phyloP scores from a whole-genome alignment of 2,888 invertebrate species.

The Tinea pellionella region DNA sequence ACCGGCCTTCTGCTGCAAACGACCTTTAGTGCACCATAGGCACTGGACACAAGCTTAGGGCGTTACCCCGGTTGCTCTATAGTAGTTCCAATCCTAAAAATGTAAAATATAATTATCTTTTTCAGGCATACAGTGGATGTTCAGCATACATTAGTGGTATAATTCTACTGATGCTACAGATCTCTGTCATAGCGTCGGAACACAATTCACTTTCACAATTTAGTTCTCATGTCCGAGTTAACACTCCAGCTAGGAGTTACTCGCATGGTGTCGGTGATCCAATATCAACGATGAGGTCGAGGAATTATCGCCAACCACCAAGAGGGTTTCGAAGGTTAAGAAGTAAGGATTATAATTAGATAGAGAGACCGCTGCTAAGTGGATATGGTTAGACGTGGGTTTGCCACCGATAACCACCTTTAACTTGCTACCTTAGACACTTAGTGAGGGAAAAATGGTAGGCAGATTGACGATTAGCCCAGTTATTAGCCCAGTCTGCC shows the following conservation, averaged over 20 bases:
- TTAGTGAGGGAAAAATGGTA: no score
- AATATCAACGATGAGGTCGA: background rate
- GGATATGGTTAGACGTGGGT: no score
- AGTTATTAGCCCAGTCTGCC: no score
- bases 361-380: no score
- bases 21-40: no score
- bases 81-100: no score
- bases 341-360: constrained; percentile 27
- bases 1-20: no score
- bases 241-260: constrained; percentile 53
- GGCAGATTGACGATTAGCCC: no score
- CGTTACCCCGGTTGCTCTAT: no score
- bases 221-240: constrained; percentile 55
- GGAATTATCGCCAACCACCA: constrained; percentile 17
- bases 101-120: background rate
- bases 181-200: constrained; percentile 23
- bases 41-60: no score
- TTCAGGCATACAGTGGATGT: background rate
- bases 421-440: no score
- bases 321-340: constrained; percentile 23
- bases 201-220: constrained; percentile 38
- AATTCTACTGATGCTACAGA: constrained; percentile 27
- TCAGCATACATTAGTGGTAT: constrained; percentile 19
- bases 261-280: constrained; percentile 60
- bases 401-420: no score